Evolutionary conservation across 2,113 vertebrate species (phyloP).

Genomic region (Ictalurus furcatus): DNA sequence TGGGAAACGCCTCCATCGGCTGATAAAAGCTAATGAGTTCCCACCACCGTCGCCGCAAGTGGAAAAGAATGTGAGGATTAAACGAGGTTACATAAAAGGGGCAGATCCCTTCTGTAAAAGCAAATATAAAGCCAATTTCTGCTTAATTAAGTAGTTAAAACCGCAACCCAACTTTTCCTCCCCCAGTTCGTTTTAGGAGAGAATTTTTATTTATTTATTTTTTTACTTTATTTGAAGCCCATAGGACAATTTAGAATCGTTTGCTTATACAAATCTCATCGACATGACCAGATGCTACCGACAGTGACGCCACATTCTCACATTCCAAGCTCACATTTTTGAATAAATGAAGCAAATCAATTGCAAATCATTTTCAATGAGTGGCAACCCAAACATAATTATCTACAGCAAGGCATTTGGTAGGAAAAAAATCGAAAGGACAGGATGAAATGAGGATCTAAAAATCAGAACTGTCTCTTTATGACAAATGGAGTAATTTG

Average conservation of each 20-base stretch:
- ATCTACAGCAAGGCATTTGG: background rate
- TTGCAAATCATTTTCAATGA: background rate
- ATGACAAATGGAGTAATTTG: background rate
- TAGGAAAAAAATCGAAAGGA: background rate
- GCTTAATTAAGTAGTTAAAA: conserved; percentile 1
- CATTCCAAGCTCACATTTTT: background rate
- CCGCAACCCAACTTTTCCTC: background rate
- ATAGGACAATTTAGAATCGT: conserved; percentile 3
- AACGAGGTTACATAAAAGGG: conserved; percentile 43
- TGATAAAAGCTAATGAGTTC: conserved; percentile 54
- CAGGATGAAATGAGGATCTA: background rate
- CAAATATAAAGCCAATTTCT: conserved; percentile 7
- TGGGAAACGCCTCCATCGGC: conserved; percentile 11
- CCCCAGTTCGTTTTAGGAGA: background rate
- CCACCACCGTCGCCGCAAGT: conserved; percentile 13
- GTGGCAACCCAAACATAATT: background rate
- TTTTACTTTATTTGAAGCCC: background rate
- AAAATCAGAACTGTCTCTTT: background rate
- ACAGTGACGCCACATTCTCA: background rate
- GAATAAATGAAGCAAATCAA: background rate
- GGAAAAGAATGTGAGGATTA: conserved; percentile 16
- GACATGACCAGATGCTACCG: background rate
- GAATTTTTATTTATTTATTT: background rate
- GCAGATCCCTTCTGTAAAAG: conserved; percentile 8
- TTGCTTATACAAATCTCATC: background rate